Conservation (phyloP, 1,140 invertebrate genomes). For the Penaeus chinensis region DNA sequence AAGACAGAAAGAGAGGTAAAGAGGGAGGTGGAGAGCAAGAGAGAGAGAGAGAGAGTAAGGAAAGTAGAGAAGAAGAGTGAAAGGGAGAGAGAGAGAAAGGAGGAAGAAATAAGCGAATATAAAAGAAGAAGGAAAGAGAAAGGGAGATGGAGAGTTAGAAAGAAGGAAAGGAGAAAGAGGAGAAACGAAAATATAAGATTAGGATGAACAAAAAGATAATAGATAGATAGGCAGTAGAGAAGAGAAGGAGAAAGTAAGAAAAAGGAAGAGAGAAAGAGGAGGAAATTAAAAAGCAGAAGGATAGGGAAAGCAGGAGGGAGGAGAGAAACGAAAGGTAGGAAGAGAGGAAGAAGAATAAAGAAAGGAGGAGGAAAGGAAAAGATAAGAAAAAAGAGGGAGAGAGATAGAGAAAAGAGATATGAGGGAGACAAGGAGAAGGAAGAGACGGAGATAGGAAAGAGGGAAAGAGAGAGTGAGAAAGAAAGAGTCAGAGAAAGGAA, state of each 20-base stretch:
- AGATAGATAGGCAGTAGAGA: background rate
- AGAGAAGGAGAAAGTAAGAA: background rate
- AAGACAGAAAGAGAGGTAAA: background rate
- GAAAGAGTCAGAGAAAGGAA: background rate
- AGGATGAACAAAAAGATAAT: background rate
- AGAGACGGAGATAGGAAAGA: background rate
- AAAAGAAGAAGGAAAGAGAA: too few relatives aligned
- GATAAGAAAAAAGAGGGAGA: background rate
- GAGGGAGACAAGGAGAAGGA: background rate
- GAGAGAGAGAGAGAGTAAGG: background rate
- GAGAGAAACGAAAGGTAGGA: background rate
- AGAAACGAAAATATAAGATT: too few relatives aligned
- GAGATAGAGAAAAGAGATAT: background rate
- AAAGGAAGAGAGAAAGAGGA: background rate
- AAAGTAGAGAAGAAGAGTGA: background rate
- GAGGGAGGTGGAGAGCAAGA: background rate
- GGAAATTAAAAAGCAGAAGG: background rate
- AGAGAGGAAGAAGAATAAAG: background rate
- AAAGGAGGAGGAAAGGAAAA: background rate
- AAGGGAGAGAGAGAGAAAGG: background rate
- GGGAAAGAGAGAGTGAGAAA: background rate
- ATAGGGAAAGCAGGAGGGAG: background rate
- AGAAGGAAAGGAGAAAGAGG: too few relatives aligned
- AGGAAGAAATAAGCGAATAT: background rate
- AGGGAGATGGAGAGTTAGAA: too few relatives aligned